Evolutionary conservation across 2,888 invertebrate genomes (phyloP), one percentile per base, ranked within the genome.

Genomic region (Drosophila atripex): DNA sequence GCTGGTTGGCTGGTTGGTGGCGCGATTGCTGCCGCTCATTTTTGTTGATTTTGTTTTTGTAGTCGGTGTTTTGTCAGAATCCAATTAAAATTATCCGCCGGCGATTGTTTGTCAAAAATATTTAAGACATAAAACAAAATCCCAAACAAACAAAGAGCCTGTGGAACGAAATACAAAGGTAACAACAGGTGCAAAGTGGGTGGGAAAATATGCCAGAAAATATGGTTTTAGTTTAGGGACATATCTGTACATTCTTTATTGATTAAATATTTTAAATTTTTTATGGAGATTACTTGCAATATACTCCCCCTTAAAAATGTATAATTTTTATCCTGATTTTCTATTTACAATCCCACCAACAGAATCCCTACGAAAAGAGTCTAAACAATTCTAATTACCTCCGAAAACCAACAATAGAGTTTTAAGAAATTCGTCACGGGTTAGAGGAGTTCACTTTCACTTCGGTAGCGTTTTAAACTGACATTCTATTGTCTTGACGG

Each of bases 1-100:
- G 16, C 4, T 14, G 39, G 39, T 16, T 39, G 35, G 12, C 12
- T 12, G n/a, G 35, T 41, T 53, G 18, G 18, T 1, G 25, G 52
- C 38, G 28, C 61, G n/a, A 55, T 28, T 59, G 35, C 32, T 56
- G 55, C 39, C 59, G 59, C 45, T 56, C 69, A 35, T 53, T 39
- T 64, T 53, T 63, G 63, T 64, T 64, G 66, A 53, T 35, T 49
- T 49, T 32, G 47, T 76, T 60, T 79, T 64, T 49, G 69, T 61
- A 71, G 47, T 49, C 54, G 54, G 45, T 46, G 68, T 59, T 69
- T 60, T 77, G 75, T 75, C 83, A 76, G 75, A 88, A 90, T 90
- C 86, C 90, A 89, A 90, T 90, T 90, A 90, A 90, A 90, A 88
- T 86, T 71, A 76, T 77, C 90, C 90, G 75, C 65, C 73, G 90